Conservation (phyloP, 2,113 vertebrate genomes). For the Anser brachyrhynchus region DNA sequence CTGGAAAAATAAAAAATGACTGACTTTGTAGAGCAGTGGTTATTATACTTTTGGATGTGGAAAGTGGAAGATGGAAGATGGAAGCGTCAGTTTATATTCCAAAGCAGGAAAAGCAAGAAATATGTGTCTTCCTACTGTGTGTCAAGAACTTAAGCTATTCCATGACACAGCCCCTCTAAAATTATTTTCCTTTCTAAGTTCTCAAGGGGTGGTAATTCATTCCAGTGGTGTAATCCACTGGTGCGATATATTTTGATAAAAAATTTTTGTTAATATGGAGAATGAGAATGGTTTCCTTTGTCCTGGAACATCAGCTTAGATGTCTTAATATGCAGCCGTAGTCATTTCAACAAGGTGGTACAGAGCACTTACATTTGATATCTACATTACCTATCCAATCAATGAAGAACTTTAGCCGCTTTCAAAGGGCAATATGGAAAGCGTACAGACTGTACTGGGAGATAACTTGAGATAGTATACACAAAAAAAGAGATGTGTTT, state of each 20-base stretch:
- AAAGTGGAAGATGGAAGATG: not conserved
- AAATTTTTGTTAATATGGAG: not conserved
- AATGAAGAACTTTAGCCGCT: not conserved
- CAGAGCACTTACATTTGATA: not conserved
- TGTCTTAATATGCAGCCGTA: not conserved
- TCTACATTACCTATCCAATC: not conserved
- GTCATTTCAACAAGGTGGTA: not conserved
- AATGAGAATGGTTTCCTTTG: not conserved
- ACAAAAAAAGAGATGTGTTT: not conserved
- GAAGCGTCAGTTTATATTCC: not conserved
- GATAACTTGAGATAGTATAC: not conserved
- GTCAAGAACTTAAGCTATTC: not conserved
- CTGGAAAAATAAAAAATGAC: not conserved
- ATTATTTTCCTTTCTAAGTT: not conserved
- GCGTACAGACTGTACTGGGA: not conserved
- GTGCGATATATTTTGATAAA: not conserved
- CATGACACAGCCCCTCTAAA: not conserved
- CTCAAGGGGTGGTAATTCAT: not conserved
- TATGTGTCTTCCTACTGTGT: not conserved
- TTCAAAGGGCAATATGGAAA: not conserved
- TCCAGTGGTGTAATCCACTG: not conserved
- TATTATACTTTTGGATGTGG: conserved; percentile 9
- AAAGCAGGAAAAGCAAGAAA: not conserved
- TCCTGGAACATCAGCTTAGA: not conserved
- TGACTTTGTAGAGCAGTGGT: conserved; percentile 6